Evolutionary conservation across 2,797 vertebrate genomes (phyloP).

Genomic region (Trachurus trachurus): DNA sequence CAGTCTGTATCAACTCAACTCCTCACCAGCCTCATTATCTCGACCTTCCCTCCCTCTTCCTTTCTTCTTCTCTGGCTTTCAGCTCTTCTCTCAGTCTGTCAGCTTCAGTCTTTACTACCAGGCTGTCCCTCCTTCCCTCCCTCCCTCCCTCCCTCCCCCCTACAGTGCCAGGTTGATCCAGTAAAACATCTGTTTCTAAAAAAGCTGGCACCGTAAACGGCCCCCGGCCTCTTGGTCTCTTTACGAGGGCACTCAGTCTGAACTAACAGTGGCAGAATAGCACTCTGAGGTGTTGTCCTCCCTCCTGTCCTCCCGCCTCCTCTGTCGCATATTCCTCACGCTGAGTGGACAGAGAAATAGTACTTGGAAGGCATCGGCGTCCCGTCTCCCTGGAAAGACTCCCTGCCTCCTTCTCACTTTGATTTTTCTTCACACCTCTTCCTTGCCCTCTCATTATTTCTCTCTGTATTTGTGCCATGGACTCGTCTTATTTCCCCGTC

Average conservation of each 20-base stretch:
- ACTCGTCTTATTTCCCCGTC: background rate
- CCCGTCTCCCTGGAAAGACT: background rate
- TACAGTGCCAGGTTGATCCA: conserved; percentile 36
- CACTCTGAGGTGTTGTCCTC: conserved; percentile 61
- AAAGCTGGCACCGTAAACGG: conserved; percentile 52
- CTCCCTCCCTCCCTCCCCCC: conserved; percentile 20
- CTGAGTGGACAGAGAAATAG: conserved; percentile 21
- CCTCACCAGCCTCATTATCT: conserved; percentile 20
- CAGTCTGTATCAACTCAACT: background rate
- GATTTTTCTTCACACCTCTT: background rate
- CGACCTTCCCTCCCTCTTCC: background rate
- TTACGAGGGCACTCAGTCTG: conserved; percentile 64
- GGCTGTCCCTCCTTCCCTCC: conserved; percentile 18
- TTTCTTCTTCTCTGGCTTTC: conserved; percentile 5
- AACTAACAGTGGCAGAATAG: conserved; percentile 59
- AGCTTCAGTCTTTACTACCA: conserved; percentile 36
- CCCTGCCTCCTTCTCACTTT: background rate
- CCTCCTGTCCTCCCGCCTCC: conserved; percentile 20
- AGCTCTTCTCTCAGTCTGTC: conserved; percentile 22
- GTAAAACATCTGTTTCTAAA: conserved; percentile 72
- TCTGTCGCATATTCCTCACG: conserved; percentile 14
- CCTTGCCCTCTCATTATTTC: conserved; percentile 1
- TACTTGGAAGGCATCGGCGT: background rate
- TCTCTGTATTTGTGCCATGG: background rate
- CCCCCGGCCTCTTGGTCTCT: conserved; percentile 46